A percentile compares a stretch with the other conserved stretches of the same genome.
These are phyloP conservation scores for Operophtera brumata DNA, from an alignment of 2,888 invertebrate species.

Conservation along the genomic window DNA sequence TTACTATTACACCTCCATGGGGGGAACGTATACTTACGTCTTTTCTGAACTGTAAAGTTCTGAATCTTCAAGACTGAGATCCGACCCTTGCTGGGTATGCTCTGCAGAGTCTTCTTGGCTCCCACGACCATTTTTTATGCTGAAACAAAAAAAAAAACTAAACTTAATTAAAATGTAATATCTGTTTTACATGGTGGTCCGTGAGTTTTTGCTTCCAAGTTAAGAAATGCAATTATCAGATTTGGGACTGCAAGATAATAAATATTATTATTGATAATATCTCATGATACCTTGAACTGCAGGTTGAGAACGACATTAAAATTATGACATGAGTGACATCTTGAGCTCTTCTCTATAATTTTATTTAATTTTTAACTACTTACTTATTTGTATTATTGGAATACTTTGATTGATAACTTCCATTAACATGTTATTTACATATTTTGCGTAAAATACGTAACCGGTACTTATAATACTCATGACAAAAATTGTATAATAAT, in stretches of 20 bases:
- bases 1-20: too few species aligned
- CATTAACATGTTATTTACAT: too few species aligned
- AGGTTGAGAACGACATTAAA: neutral
- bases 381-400: neutral
- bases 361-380: neutral
- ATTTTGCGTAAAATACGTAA: too few species aligned
- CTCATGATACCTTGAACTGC: slow-evolving; percentile 7
- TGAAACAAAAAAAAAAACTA: slow-evolving; percentile 45
- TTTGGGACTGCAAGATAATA: neutral
- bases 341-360: slow-evolving; percentile 4
- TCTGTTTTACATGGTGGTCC: slow-evolving; percentile 1
- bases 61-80: slow-evolving; percentile 69
- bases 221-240: neutral
- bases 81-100: slow-evolving; percentile 64
- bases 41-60: slow-evolving; percentile 61
- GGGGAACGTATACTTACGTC: slow-evolving; percentile 52
- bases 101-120: slow-evolving; percentile 58
- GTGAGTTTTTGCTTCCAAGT: slow-evolving; percentile 1
- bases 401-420: too few species aligned
- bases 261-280: slow-evolving; percentile 3
- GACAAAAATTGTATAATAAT: too few species aligned
- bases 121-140: slow-evolving; percentile 59
- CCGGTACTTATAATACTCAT: too few species aligned
- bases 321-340: slow-evolving; percentile 5
- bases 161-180: neutral